A percentile compares a stretch with the other conserved stretches of the same genome.
phyloP scores from a whole-genome alignment of 2,113 vertebrate genomes.

The Poecilia latipinna region DNA sequence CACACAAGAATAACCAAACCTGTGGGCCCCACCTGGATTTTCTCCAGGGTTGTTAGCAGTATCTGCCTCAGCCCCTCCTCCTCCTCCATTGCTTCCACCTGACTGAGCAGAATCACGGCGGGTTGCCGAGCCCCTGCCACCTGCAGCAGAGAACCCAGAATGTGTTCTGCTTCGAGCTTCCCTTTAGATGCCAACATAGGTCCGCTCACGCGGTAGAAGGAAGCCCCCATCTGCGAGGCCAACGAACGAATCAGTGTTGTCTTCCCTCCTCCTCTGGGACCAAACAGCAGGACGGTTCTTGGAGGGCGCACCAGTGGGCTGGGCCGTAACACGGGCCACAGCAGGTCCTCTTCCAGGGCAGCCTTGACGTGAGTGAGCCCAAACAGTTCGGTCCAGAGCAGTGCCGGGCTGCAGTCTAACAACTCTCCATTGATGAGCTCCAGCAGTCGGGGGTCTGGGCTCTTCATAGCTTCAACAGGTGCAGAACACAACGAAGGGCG shows the following conservation, averaged over 20 bases:
- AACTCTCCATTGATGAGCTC: constrained; percentile 89
- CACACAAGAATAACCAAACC: constrained; percentile 86
- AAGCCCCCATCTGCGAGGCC: constrained; percentile 91
- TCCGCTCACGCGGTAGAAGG: constrained; percentile 86
- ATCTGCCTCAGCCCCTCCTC: constrained; percentile 83
- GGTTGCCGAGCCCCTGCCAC: constrained; percentile 87
- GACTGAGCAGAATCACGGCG: constrained; percentile 88
- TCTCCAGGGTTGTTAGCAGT: constrained; percentile 88
- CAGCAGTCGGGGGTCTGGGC: constrained; percentile 83
- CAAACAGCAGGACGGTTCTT: constrained; percentile 90
- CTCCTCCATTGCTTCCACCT: constrained; percentile 87
- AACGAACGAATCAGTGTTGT: constrained; percentile 88
- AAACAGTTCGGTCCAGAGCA: constrained; percentile 90
- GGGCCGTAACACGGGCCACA: constrained; percentile 91
- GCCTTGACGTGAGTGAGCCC: constrained; percentile 89
- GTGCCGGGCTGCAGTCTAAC: constrained; percentile 86
- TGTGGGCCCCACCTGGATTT: constrained; percentile 79
- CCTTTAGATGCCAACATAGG: constrained; percentile 85
- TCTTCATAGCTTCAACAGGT: constrained; percentile 83
- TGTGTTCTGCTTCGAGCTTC: constrained; percentile 88
- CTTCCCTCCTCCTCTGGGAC: constrained; percentile 90
- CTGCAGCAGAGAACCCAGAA: constrained; percentile 88
- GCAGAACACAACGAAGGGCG: constrained; percentile 53
- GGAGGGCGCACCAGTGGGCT: constrained; percentile 77
- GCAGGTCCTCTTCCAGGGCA: constrained; percentile 91